Evolutionary conservation across 2,797 vertebrate genomes (phyloP), one percentile per base, ranked within the genome.

Genomic region (Merluccius polli): DNA sequence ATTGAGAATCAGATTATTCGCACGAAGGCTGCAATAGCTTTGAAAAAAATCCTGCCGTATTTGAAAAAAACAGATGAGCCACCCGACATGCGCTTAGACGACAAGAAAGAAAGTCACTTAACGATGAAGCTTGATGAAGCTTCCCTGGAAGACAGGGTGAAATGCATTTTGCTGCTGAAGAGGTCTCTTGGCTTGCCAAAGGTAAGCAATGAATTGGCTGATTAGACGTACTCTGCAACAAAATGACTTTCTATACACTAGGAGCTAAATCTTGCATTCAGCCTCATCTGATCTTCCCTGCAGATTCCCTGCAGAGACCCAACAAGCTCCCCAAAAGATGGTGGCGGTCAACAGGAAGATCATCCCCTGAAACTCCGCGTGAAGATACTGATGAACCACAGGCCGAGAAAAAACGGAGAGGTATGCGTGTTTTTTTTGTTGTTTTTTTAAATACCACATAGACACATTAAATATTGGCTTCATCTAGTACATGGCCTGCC

Each of bases 361-460:
- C 90, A 91, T 82, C 89, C 87, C 0, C 79, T 92, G 52, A 89
- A 89, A 68, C 78, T 78, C 75, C 75, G 89, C 79, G 87, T 91
- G 75, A 81, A 85, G 71, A 24, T 70, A 0, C 24, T 89, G 0
- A 83, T 88, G 83, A 83, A 48, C 73, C 75, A 79, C 52, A 83
- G 85, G 73, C 6, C 0, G 16, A 0, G 29, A 1, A 32, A 48
- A 41, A 36, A 74, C 27, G 52, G 0, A 1, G 10, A 86, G 86
- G 91, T 92, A 72, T 79, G 84, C 79, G 16, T 11, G 29, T n/a
- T n/a, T n/a, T n/a, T n/a, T n/a, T n/a, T 1, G 73, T 36, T n/a
- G 9, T 30, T 32, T 59, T 1, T 65, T 74, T 52, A 29, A 41
- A 30, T 30, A 32, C 11, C 18, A 70, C 29, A 16, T 13, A 16